phyloP scores from a whole-genome alignment of 1,140 invertebrate species.

The Lamellibrachia luymesi region DNA sequence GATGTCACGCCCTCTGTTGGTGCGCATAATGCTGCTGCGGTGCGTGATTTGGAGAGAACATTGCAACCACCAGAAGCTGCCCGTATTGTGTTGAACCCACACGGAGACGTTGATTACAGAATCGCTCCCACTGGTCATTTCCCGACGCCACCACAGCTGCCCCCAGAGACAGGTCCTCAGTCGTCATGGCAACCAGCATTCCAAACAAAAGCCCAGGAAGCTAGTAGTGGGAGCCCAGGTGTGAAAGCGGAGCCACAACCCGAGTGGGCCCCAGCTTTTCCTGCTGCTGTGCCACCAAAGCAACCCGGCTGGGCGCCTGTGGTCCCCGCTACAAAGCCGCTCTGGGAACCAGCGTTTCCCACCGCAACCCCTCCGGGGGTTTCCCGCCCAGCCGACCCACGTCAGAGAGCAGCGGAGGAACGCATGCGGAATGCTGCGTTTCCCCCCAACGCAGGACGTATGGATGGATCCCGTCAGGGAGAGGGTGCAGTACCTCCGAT shows the following conservation, averaged over 20 bases:
- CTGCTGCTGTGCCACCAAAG: neutral
- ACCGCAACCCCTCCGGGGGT: neutral
- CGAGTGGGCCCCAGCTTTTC: neutral
- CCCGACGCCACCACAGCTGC: neutral
- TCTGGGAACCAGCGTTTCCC: neutral
- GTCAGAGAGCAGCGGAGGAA: neutral
- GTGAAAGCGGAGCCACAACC: neutral
- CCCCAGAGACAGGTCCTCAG: neutral
- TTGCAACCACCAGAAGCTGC: neutral
- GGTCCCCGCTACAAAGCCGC: neutral
- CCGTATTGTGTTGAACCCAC: neutral
- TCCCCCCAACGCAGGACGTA: neutral
- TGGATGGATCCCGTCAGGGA: neutral
- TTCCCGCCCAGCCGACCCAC: neutral
- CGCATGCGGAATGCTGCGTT: neutral
- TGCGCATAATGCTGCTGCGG: neutral
- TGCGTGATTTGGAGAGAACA: neutral
- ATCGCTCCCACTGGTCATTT: neutral
- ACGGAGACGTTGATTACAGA: conserved; percentile 15
- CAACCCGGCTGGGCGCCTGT: neutral
- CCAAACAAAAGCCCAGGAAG: neutral
- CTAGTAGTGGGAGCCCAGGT: neutral
- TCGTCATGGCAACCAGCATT: conserved; percentile 3
- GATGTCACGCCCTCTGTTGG: neutral
- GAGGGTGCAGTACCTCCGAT: neutral